Conservation (phyloP, 2,113 vertebrate genomes). For the Labeo rohita region DNA sequence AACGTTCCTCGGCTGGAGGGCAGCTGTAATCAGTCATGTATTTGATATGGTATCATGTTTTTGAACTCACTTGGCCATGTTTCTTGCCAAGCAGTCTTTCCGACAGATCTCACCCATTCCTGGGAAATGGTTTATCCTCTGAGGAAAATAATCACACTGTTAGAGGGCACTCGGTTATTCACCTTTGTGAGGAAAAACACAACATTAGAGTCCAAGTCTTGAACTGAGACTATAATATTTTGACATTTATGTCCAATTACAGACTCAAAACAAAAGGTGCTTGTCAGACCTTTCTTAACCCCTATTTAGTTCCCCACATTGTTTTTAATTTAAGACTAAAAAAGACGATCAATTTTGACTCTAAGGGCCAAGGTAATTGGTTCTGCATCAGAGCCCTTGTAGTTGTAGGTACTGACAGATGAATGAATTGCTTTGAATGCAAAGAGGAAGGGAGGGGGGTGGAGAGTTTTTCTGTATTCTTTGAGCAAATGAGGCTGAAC, state of each 20-base stretch:
- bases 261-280: constrained; percentile 83
- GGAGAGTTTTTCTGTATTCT: constrained; percentile 76
- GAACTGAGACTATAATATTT: constrained; percentile 77
- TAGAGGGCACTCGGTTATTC: constrained; percentile 72
- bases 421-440: constrained; percentile 83
- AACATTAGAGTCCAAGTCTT: constrained; percentile 76
- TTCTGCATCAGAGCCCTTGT: constrained; percentile 80
- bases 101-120: constrained; percentile 99
- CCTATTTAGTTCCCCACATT: constrained; percentile 77
- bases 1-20: background rate
- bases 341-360: constrained; percentile 78
- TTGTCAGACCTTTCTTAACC: constrained; percentile 78
- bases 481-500: constrained; percentile 83
- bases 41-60: constrained; percentile 19
- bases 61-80: constrained; percentile 96
- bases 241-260: constrained; percentile 87
- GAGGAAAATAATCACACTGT: constrained; percentile 75
- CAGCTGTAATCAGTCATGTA: constrained; percentile 5
- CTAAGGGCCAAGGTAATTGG: constrained; percentile 81
- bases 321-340: constrained; percentile 70
- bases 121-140: constrained; percentile 99
- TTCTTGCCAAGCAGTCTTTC: constrained; percentile 98
- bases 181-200: constrained; percentile 73
- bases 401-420: constrained; percentile 78
- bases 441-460: constrained; percentile 58